Conservation (phyloP, 2,113 vertebrate genomes). For the Hassar affinis region DNA sequence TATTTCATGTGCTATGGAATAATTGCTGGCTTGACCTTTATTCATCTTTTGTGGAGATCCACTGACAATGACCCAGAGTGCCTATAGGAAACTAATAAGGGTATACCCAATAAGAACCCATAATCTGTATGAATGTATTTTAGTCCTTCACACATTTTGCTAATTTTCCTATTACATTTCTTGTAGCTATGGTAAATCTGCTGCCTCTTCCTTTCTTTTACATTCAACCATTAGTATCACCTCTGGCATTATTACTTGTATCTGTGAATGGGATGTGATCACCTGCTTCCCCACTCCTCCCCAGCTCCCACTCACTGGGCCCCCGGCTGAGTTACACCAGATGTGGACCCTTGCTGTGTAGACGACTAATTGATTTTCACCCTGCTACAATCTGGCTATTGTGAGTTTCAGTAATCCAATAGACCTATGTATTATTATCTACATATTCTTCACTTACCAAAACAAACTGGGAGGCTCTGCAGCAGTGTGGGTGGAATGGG, state of each 20-base stretch:
- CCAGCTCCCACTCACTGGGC: slow-evolving; percentile 68
- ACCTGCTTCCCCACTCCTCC: slow-evolving; percentile 77
- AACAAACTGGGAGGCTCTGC: slow-evolving; percentile 46
- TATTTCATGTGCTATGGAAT: slow-evolving; percentile 13
- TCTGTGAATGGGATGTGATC: slow-evolving; percentile 60
- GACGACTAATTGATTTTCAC: slow-evolving; percentile 87
- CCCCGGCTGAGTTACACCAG: slow-evolving; percentile 81
- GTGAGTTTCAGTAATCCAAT: slow-evolving; percentile 66
- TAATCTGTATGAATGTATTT: neutral
- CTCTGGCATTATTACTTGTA: slow-evolving; percentile 4
- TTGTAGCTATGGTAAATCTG: neutral
- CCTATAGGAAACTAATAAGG: neutral
- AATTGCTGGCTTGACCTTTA: neutral
- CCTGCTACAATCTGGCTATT: slow-evolving; percentile 81
- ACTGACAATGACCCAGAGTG: slow-evolving; percentile 17
- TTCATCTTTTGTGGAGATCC: slow-evolving; percentile 31
- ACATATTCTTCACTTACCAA: slow-evolving; percentile 38
- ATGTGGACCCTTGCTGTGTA: slow-evolving; percentile 81
- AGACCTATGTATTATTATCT: slow-evolving; percentile 72
- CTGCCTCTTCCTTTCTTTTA: neutral
- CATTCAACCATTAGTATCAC: neutral
- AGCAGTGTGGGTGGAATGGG: slow-evolving; percentile 36
- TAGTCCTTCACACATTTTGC: slow-evolving; percentile 12
- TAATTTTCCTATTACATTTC: neutral
- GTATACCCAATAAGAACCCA: slow-evolving; percentile 19